Evolutionary conservation across 2,888 invertebrate genomes (phyloP), one percentile per base, ranked within the genome.

Genomic region (Oscheius myriophilus): DNA sequence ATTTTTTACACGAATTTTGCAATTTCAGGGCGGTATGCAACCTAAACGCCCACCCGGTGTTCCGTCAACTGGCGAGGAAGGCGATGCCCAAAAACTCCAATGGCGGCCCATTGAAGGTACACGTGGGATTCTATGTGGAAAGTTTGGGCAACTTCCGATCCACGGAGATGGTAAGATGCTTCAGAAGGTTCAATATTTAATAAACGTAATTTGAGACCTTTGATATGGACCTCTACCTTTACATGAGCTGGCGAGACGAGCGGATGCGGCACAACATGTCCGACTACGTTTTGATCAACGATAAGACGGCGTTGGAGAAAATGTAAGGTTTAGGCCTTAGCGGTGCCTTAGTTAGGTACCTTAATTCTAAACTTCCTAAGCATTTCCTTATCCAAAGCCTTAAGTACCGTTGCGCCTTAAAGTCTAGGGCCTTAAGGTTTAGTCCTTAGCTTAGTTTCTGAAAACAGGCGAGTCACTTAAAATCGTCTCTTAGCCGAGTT

Each of bases 151-250:
- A 82, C 64, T 82, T 82, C 65, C 72, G 79, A 16, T 75, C 79
- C 0, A 82, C 79, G 4, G 82, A 82, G 67, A 82, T 82, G 81
- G 81, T 81, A n/a, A 12, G 52, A 1, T 11, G 16, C 7, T n/a
- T n/a, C 16, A 43, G 23, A n/a, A 25, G 18, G 33, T 12, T 1
- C 46, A 18, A 25, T 18, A 7, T 2, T 12, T n/a, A 23, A 23
- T 16, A 61, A 49, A 26, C 61, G 14, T 43, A 2, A 16, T 51
- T 81, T 33, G 64, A 82, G 82, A 78, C 83, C 2, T 83, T 78
- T 57, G 81, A 82, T 62, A 79, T 83, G 73, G 83, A 83, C 62
- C 67, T 83, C 65, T 83, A 83, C 69, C 63, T 83, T n/a, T 82
- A 83, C 59, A 80, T 81, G 80, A 69, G 69, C n/a, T 83, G 83